Conservation (phyloP, 2,888 invertebrate genomes). For the Cataglyphis livida region DNA sequence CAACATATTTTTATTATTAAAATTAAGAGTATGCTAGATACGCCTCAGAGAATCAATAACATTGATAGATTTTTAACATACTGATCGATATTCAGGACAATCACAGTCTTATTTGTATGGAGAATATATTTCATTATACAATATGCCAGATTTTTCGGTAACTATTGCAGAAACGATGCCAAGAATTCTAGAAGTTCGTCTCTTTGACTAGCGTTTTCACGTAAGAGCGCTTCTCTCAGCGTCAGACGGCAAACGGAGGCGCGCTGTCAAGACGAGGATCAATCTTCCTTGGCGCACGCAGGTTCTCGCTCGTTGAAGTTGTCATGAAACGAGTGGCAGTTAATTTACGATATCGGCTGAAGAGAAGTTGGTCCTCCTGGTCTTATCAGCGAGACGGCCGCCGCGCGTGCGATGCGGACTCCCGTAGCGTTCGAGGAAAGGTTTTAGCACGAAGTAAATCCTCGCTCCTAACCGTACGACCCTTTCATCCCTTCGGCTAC, state of each 20-base stretch:
- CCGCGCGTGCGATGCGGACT: slow-evolving; percentile 29
- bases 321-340: slow-evolving; percentile 51
- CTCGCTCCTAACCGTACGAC: slow-evolving; percentile 50
- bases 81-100: background rate
- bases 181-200: slow-evolving; percentile 21
- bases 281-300: slow-evolving; percentile 38
- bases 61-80: background rate
- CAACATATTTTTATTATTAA: background rate
- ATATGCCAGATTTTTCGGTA: slow-evolving; percentile 11
- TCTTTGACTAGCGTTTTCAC: slow-evolving; percentile 39
- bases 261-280: slow-evolving; percentile 44
- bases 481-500: slow-evolving; percentile 51
- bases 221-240: slow-evolving; percentile 21
- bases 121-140: background rate
- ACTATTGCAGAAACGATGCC: slow-evolving; percentile 26
- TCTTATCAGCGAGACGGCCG: slow-evolving; percentile 59
- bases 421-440: slow-evolving; percentile 58
- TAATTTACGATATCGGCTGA: slow-evolving; percentile 61
- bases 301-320: slow-evolving; percentile 42
- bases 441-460: slow-evolving; percentile 58
- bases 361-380: slow-evolving; percentile 47
- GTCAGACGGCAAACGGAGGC: background rate
- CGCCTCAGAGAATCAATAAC: background rate
- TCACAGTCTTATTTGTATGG: background rate
- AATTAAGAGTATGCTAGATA: background rate